Percentiles rank a stretch among this genome's conserved stretches.
Evolutionary conservation across 1,140 invertebrate species (phyloP).

Genomic region (Oryctes rhinoceros): DNA sequence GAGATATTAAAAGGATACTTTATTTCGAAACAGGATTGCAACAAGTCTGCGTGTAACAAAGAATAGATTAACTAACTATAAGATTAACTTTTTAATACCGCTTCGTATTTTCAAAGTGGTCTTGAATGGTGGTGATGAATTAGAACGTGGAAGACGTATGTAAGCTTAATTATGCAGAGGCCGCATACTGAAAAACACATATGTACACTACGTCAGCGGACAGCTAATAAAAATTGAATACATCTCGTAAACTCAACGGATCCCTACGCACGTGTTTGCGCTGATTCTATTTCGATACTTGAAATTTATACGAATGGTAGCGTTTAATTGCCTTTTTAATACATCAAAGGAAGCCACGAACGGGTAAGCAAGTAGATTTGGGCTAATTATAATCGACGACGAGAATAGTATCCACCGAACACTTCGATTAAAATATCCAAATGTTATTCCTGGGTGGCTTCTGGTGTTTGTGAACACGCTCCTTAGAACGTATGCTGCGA

Average conservation of each 20-base stretch:
- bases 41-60: too few relatives aligned
- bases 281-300: constrained; percentile 6
- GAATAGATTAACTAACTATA: too few relatives aligned
- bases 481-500: not conserved
- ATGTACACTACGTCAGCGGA: too few relatives aligned
- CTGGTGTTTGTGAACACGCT: not conserved
- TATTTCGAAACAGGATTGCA: too few relatives aligned
- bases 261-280: not conserved
- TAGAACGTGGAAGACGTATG: too few relatives aligned
- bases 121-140: too few relatives aligned
- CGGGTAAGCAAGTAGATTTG: not conserved
- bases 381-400: not conserved
- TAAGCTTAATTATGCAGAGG: too few relatives aligned
- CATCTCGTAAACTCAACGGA: not conserved
- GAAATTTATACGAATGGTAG: not conserved
- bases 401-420: not conserved
- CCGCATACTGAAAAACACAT: too few relatives aligned
- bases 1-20: too few relatives aligned
- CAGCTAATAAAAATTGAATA: not conserved
- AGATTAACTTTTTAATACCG: too few relatives aligned
- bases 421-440: not conserved
- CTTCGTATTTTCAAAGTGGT: too few relatives aligned
- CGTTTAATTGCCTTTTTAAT: not conserved
- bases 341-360: not conserved
- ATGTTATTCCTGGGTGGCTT: not conserved